Conservation (phyloP, 2,113 vertebrate species). For the Marmota monax region DNA sequence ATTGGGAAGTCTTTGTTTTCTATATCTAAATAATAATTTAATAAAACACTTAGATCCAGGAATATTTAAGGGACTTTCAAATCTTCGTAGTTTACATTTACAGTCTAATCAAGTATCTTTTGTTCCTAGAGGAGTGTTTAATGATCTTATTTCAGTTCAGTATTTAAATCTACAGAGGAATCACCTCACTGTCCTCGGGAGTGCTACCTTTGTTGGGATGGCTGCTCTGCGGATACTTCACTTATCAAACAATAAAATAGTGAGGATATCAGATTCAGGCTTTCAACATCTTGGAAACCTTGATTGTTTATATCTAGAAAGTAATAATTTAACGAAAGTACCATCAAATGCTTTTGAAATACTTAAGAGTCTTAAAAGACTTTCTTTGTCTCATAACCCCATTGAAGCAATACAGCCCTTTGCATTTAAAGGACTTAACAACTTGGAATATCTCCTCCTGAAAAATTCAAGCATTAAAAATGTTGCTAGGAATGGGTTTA, state of each 20-base stretch:
- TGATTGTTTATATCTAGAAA: conserved; percentile 85
- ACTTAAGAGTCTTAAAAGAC: conserved; percentile 86
- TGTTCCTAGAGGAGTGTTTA: conserved; percentile 86
- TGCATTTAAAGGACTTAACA: conserved; percentile 86
- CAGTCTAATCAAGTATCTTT: conserved; percentile 86
- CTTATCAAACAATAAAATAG: conserved; percentile 87
- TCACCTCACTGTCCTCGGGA: conserved; percentile 81
- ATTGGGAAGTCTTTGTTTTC: conserved; percentile 81
- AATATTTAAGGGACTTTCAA: conserved; percentile 86
- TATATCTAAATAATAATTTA: conserved; percentile 87
- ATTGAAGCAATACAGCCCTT: conserved; percentile 84
- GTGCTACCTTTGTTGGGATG: conserved; percentile 84
- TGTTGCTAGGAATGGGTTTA: conserved; percentile 84
- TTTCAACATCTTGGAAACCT: conserved; percentile 86
- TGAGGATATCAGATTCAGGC: conserved; percentile 83
- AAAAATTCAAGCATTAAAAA: conserved; percentile 84
- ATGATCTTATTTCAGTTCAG: conserved; percentile 83
- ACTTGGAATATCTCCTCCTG: conserved; percentile 84
- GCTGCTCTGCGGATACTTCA: conserved; percentile 85
- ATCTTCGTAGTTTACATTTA: conserved; percentile 85
- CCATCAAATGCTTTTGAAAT: conserved; percentile 85
- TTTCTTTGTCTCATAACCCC: conserved; percentile 86
- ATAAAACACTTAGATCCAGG: conserved; percentile 85
- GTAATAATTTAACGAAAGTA: conserved; percentile 85
- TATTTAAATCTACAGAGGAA: conserved; percentile 86